These are phyloP conservation scores for Seira sanloemensis DNA, from an alignment of 2,888 invertebrate species.

Conservation along the genomic window DNA sequence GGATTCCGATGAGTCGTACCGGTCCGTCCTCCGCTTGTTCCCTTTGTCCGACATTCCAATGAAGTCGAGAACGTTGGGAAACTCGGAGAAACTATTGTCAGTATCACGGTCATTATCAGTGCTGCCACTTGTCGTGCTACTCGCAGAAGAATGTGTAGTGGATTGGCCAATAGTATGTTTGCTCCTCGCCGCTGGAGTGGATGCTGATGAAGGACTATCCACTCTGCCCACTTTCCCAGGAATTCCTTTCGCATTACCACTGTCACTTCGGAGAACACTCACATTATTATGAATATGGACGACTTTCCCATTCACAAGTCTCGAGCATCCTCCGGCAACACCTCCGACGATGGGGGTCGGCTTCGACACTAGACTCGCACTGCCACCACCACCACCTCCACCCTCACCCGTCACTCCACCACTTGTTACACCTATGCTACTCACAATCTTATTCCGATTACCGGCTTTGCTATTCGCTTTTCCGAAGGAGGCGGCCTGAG, in stretches of 20 bases:
- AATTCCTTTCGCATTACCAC: slow-evolving; percentile 17
- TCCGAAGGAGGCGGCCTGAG: slow-evolving; percentile 74
- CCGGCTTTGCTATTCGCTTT: slow-evolving; percentile 77
- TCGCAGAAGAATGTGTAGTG: slow-evolving; percentile 42
- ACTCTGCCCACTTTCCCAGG: slow-evolving; percentile 21
- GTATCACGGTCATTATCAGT: slow-evolving; percentile 66
- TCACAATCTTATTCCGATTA: slow-evolving; percentile 51
- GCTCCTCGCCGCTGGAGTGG: slow-evolving; percentile 28
- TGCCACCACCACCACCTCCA: slow-evolving; percentile 27
- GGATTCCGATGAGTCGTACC: slow-evolving; percentile 95
- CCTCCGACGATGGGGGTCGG: too few relatives aligned
- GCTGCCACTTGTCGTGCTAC: slow-evolving; percentile 56
- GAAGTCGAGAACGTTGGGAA: slow-evolving; percentile 65
- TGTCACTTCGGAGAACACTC: slow-evolving; percentile 28
- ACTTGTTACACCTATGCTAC: slow-evolving; percentile 40
- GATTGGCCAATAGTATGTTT: slow-evolving; percentile 27
- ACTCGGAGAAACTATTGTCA: slow-evolving; percentile 61
- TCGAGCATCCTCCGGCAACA: slow-evolving; percentile 14
- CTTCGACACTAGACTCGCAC: slow-evolving; percentile 18
- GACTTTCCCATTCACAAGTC: slow-evolving; percentile 58
- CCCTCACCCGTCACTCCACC: slow-evolving; percentile 3
- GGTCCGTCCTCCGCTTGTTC: slow-evolving; percentile 88
- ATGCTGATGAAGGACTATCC: slow-evolving; percentile 31
- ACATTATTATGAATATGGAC: slow-evolving; percentile 26
- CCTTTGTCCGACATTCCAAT: slow-evolving; percentile 63